Conservation (phyloP, 1,140 invertebrate species). For the Hormaphis cornu region DNA sequence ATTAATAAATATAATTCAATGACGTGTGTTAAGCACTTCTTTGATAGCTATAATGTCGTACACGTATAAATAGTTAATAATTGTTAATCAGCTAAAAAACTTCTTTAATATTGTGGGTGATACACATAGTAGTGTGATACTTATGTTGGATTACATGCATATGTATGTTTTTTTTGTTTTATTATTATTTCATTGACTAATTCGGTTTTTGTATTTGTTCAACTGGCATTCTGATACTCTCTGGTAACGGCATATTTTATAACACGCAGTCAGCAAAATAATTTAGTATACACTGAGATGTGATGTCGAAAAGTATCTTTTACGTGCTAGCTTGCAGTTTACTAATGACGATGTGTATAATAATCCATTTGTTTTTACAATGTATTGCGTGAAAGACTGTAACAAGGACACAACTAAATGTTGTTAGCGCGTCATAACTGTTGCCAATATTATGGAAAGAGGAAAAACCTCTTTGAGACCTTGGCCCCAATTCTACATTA, state of each 20-base stretch:
- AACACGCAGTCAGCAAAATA: background rate
- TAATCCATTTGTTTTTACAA: background rate
- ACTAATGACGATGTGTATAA: background rate
- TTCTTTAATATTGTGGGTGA: no score
- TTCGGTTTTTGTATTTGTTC: background rate
- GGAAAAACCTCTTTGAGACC: background rate
- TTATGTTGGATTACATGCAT: no score
- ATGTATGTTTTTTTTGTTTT: background rate
- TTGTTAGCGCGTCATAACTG: background rate
- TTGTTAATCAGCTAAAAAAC: no score
- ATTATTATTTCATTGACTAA: background rate
- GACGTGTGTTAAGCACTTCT: no score
- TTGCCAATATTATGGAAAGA: constrained; percentile 8
- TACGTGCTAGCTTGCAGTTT: background rate
- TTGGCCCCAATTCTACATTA: constrained; percentile 6
- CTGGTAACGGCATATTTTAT: no score
- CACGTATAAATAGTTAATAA: no score
- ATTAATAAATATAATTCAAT: no score
- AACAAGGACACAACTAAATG: background rate
- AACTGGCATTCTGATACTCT: background rate
- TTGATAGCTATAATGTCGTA: no score
- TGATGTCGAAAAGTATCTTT: background rate
- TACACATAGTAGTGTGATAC: no score
- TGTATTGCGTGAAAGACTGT: background rate
- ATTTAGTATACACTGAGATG: background rate